Evolutionary conservation across 1,140 invertebrate genomes (phyloP), one percentile per base, ranked within the genome.

Genomic region (Propsilocerus akamusi): DNA sequence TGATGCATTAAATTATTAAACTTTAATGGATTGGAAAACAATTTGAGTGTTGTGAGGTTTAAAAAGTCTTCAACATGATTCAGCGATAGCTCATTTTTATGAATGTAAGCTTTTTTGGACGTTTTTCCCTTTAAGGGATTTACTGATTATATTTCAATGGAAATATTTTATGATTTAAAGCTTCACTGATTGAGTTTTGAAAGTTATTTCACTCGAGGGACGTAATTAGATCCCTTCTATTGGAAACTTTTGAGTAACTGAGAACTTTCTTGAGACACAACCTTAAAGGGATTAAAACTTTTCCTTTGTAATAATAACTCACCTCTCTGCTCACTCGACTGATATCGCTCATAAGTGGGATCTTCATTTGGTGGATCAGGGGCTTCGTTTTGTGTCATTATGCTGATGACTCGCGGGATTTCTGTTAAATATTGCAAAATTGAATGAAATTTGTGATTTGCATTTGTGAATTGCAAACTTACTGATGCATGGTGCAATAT

Each of bases 401-500:
- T 41, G 14, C 14, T 41, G 3, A 41, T 17, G 5, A 41, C 34
- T 41, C 34, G 4, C 10, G 34, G 34, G 14, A 41, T 41, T 41
- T 20, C 34, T 41, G 20, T 37, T 10, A 30, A 30, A 10, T 3
- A 37, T 14, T 20, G 11, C 11, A 26, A 48, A 12, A 26, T 2
- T 7, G 47, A 48, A 26, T 26, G 14, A 26, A 1, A 25, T 48
- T 7, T 23, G 4, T 23, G n/a, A 48, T 7, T n/a, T 46, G 5
- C 10, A 5, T 23, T 23, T 25, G n/a, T 24, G 34, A 37, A 37
- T 4, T 6, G 8, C 5, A 41, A 63, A 79, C 77, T 77, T 70
- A 86, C 83, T 87, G 64, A 89, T 82, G 68, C 88, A 93, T 17
- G 89, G 89, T 37, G 84, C 85, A 57, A 89, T 83, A 56, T 86